phyloP scores from a whole-genome alignment of 2,888 invertebrate species.

The Pristionchus mayeri region DNA sequence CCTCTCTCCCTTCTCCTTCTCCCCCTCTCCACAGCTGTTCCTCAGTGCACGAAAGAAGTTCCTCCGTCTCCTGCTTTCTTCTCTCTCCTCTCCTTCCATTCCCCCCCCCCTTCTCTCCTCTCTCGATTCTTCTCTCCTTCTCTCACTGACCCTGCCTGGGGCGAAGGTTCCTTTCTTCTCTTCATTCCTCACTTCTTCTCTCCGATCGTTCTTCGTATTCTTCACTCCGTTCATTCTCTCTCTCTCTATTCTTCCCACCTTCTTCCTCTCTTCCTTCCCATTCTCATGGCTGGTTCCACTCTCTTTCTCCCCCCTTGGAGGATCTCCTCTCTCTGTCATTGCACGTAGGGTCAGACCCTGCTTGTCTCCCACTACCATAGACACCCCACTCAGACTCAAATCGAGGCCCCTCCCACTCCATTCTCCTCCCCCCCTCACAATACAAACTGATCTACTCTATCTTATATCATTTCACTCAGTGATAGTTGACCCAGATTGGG shows the following conservation, averaged over 20 bases:
- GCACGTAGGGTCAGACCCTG: conserved; percentile 13
- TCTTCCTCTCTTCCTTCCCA: conserved; percentile 8
- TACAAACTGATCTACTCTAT: conserved; percentile 13
- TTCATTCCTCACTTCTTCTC: conserved; percentile 1
- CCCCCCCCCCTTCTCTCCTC: neutral
- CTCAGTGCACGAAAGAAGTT: neutral
- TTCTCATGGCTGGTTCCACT: conserved; percentile 11
- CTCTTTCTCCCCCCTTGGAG: neutral
- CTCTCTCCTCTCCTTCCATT: neutral
- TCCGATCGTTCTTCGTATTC: neutral
- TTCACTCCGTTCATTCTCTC: neutral
- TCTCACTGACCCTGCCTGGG: conserved; percentile 9
- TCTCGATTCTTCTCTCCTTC: neutral
- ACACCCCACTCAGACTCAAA: neutral
- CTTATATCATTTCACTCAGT: neutral
- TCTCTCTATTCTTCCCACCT: neutral
- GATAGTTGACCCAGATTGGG: conserved; percentile 25
- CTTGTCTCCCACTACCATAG: conserved; percentile 25
- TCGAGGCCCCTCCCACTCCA: neutral
- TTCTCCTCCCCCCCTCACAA: neutral
- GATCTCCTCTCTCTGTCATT: neutral
- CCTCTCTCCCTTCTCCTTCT: too few species aligned
- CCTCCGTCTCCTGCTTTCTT: neutral
- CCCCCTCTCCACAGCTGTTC: neutral
- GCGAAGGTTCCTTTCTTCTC: neutral